phyloP scores from a whole-genome alignment of 2,113 vertebrate genomes.

The Danio rerio region GRCz12tu NC_133199.1:29439001-29439500 shows the following conservation, averaged over 20 bases:
- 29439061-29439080: neutral
- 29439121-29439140: neutral
- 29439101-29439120: constrained; percentile 22
- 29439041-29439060: neutral
- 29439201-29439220: neutral
- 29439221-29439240: neutral
- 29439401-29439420: neutral
- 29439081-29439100: neutral
- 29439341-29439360: neutral
- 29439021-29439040: neutral
- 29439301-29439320: neutral
- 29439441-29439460: neutral
- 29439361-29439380: neutral
- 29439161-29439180: neutral
- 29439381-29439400: constrained; percentile 13
- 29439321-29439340: neutral
- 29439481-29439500: neutral
- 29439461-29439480: neutral
- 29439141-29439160: neutral
- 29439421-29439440: neutral
- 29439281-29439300: constrained; percentile 23
- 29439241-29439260: neutral
- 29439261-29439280: neutral
- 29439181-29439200: neutral
- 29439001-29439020: no score